Percentiles rank a stretch among this genome's conserved stretches.
phyloP scores from a whole-genome alignment of 2,888 invertebrate genomes.

The Pegoplata infirma region DNA sequence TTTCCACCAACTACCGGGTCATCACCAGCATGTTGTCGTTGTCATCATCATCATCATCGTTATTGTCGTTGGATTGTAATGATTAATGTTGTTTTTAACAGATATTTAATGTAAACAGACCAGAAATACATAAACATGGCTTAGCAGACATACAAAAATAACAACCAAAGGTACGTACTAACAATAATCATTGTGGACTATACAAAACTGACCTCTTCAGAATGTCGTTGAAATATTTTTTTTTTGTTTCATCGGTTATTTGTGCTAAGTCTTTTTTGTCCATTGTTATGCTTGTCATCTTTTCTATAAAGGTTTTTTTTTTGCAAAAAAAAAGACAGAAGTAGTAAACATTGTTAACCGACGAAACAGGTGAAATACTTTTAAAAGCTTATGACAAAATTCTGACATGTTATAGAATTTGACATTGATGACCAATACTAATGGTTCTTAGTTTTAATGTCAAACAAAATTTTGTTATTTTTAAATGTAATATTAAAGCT shows the following conservation, averaged over 20 bases:
- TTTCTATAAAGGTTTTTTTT: background rate
- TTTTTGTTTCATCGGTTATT: background rate
- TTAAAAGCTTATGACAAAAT: slow-evolving; percentile 33
- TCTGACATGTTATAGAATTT: background rate
- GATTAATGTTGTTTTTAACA: slow-evolving; percentile 1
- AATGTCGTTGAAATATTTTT: background rate
- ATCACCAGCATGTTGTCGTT: slow-evolving; percentile 7
- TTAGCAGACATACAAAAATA: too few species aligned
- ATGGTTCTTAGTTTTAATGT: too few species aligned
- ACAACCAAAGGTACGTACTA: background rate
- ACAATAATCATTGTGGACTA: background rate
- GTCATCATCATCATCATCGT: too few species aligned
- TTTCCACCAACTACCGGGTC: slow-evolving; percentile 18
- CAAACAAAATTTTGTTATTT: background rate
- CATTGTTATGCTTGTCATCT: background rate
- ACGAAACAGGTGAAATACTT: slow-evolving; percentile 28
- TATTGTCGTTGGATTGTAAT: background rate
- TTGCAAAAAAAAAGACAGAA: too few species aligned
- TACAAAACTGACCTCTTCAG: background rate
- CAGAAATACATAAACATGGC: slow-evolving; percentile 11
- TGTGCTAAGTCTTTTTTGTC: background rate
- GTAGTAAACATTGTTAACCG: background rate
- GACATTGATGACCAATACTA: background rate
- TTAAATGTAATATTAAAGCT: background rate
- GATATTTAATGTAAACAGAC: slow-evolving; percentile 4